These are phyloP conservation scores for Eumeta japonica DNA, from an alignment of 1,140 invertebrate genomes.

Conservation along the genomic window DNA sequence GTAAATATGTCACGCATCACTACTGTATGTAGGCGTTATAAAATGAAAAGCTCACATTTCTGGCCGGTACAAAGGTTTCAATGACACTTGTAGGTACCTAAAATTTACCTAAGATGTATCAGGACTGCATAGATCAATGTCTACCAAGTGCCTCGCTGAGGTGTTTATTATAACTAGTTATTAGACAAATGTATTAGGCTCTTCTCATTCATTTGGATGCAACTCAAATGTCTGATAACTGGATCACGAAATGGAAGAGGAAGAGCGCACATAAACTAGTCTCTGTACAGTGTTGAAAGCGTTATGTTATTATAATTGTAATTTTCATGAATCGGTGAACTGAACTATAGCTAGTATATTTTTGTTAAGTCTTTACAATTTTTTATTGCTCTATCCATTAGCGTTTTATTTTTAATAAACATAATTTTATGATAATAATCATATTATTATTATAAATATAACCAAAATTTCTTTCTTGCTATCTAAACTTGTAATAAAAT, in stretches of 20 bases:
- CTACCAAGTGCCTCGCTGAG: slow-evolving; percentile 36
- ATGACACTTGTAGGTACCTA: too few species aligned
- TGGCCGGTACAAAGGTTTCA: too few species aligned
- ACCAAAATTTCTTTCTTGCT: slow-evolving; percentile 33
- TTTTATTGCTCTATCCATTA: slow-evolving; percentile 3
- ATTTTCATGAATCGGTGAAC: slow-evolving; percentile 20
- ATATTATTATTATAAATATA: slow-evolving; percentile 41
- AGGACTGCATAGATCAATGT: slow-evolving; percentile 14
- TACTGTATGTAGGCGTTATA: too few species aligned
- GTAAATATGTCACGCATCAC: too few species aligned
- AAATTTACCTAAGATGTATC: too few species aligned
- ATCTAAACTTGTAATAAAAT: slow-evolving; percentile 38
- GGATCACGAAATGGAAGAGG: neutral
- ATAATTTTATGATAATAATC: too few species aligned
- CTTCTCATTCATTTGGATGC: too few species aligned
- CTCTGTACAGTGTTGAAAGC: slow-evolving; percentile 43
- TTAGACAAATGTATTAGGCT: too few species aligned
- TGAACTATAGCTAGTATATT: slow-evolving; percentile 41
- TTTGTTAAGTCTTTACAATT: slow-evolving; percentile 41
- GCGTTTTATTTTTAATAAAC: too few species aligned
- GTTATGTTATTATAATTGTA: slow-evolving; percentile 44
- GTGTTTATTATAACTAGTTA: too few species aligned
- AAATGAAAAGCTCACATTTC: too few species aligned
- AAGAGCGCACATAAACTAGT: slow-evolving; percentile 30
- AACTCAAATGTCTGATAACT: too few species aligned